Percentiles rank a stretch among this genome's conserved stretches.
These are phyloP conservation scores for Trypoxylus dichotomus DNA, from an alignment of 1,140 invertebrate species.

Conservation along the genomic window DNA sequence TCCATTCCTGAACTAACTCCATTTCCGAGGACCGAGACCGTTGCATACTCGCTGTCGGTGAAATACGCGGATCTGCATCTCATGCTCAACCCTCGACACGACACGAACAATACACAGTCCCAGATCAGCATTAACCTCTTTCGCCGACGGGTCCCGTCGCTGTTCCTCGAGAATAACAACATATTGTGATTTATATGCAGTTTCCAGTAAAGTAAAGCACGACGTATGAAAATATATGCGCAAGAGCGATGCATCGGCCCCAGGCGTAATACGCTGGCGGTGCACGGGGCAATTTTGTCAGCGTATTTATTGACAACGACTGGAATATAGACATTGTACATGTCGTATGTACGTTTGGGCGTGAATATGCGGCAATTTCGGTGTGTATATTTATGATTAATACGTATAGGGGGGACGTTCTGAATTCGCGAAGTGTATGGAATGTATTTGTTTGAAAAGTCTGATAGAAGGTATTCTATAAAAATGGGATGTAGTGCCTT, in stretches of 20 bases:
- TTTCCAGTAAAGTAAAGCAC: neutral
- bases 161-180: neutral
- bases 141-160: neutral
- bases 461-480: too few relatives aligned
- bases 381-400: neutral
- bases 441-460: too few relatives aligned
- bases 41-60: neutral
- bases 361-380: neutral
- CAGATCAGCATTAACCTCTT: constrained; percentile 11
- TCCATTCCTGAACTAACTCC: too few relatives aligned
- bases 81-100: neutral
- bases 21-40: too few relatives aligned
- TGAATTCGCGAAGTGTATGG: neutral
- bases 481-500: too few relatives aligned
- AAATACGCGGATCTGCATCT: neutral
- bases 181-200: neutral
- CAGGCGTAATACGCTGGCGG: neutral
- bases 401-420: neutral
- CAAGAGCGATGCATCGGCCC: neutral
- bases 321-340: too few relatives aligned
- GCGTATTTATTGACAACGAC: neutral
- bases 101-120: neutral
- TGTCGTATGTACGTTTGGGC: too few relatives aligned
- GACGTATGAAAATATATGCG: neutral
- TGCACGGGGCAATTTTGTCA: neutral